Evolutionary conservation across 2,113 vertebrate genomes (phyloP).

Genomic region (Aspiorhynchus laticeps): DNA sequence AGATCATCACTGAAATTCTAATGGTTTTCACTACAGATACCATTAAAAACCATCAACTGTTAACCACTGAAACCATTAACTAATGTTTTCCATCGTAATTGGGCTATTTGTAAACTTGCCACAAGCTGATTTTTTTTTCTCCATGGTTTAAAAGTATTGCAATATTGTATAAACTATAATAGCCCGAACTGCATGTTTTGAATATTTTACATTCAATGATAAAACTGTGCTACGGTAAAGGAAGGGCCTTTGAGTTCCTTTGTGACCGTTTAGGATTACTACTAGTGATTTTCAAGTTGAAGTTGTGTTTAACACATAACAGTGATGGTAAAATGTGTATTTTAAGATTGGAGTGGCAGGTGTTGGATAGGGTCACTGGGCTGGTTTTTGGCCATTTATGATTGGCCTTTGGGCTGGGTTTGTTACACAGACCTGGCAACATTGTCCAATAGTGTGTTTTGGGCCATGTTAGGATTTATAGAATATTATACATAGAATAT

Average conservation of each 20-base stretch:
- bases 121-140: no score
- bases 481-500: no score
- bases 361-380: no score
- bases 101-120: neutral
- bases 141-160: neutral
- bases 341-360: no score
- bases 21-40: neutral
- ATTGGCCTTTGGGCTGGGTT: neutral
- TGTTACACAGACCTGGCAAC: neutral
- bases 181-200: neutral
- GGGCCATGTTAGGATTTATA: no score
- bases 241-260: neutral
- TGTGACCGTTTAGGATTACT: no score
- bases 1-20: neutral
- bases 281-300: no score
- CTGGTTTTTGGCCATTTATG: no score
- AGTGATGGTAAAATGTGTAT: no score
- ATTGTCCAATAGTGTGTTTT: no score
- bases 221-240: neutral
- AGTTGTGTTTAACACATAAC: no score
- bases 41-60: neutral
- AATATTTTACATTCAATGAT: neutral
- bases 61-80: neutral
- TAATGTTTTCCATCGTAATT: neutral
- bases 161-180: neutral